Evolutionary conservation across 2,797 vertebrate genomes (phyloP), one percentile per base, ranked within the genome.

Genomic region (Sebastes cheni): DNA sequence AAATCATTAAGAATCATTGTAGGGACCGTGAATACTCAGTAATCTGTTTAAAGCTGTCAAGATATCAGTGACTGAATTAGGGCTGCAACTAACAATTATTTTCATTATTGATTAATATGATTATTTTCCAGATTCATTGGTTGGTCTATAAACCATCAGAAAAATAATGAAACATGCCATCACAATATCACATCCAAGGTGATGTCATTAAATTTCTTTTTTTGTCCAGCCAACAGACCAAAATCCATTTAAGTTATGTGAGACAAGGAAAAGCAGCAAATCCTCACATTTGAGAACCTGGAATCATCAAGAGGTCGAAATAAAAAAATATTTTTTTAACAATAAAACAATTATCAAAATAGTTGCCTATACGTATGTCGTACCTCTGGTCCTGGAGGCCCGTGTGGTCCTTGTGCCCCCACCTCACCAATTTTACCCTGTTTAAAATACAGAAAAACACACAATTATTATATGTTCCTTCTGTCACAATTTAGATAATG

Each of bases 361-460:
- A 23, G 4, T 69, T 58, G 55, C 7, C 2, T 56, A 66, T 25
- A 67, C 8, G 4, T 5, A 23, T 54, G 10, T 76, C 80, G 61
- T 83, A 95, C 94, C 94, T 94, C 92, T 86, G 94, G 94, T 92
- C 94, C 94, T 42, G 92, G 75, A 68, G 93, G 92, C 56, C 94
- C 94, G 25, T 72, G 82, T 71, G 85, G 83, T 91, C 94, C 94
- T 80, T 88, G 77, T 4, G 52, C 14, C 39, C 94, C 94, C 1
- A 92, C 65, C 2, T 95, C 94, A 67, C 94, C 94, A 42, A 86
- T 67, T 86, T 65, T 86, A 81, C 94, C 94, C 94, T 95, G 86
- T 84, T 32, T 9, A 52, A 52, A 75, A 69, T 2, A 81, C 25
- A 87, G 30, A 66, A 9, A 9, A 74, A 72, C 5, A 46, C 11